Conservation (phyloP, 2,113 vertebrate species). For the Alectura lathami region DNA sequence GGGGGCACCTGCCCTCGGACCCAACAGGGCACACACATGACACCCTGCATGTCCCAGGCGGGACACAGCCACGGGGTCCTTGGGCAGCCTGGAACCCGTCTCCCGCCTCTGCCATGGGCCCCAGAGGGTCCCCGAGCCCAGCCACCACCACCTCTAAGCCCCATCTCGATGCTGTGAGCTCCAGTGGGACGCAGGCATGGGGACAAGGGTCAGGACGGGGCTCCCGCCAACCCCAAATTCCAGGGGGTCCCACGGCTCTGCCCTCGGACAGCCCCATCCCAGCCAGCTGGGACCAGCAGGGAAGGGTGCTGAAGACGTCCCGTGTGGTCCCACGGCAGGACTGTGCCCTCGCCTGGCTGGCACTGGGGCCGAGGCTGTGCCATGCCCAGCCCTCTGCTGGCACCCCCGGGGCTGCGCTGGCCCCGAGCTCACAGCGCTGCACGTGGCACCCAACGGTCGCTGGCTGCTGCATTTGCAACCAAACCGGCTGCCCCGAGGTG, state of each 20-base stretch:
- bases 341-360: neutral
- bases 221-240: neutral
- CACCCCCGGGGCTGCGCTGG: neutral
- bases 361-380: neutral
- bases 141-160: neutral
- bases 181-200: too few relatives aligned
- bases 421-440: neutral
- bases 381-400: neutral
- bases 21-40: neutral
- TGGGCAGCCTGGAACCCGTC: fast-evolving
- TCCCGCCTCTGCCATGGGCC: neutral
- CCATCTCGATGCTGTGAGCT: neutral
- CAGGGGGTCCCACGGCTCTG: neutral
- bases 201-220: neutral
- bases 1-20: neutral
- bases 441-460: neutral
- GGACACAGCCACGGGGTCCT: fast-evolving
- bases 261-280: neutral
- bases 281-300: neutral
- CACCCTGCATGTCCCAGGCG: fast-evolving
- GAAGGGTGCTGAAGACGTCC: neutral
- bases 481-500: fast-evolving
- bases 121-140: fast-evolving
- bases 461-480: fast-evolving
- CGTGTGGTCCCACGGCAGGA: fast-evolving